Base-by-base conservation (phyloP, 1,140 invertebrate species). In the Lordiphosa mommai region DNA sequence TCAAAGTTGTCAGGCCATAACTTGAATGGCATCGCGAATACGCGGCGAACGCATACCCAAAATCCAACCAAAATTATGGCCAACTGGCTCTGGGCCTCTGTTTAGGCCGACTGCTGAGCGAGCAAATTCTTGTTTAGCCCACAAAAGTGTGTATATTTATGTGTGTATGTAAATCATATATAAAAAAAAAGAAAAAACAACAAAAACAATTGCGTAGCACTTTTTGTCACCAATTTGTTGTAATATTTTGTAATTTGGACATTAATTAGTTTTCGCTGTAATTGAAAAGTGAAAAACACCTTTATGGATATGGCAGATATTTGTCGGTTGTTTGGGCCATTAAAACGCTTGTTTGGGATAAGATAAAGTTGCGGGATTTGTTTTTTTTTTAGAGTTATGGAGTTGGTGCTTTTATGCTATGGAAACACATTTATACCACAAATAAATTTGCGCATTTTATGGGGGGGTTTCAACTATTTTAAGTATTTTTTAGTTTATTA, bases 1-100 rank as follows among this genome's bases (percentile, higher is more conserved):
- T 64, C 71, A 68, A 84, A 61, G 63, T 72, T 61, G 72, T 77
- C 72, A 44, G 56, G 59, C 77, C 77, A 84, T 71, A 71, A 71
- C 61, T 66, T 51, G 72, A 53, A 33, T 20, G 60, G 52, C 52
- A 63, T 63, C 55, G 46, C 44, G 27, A 57, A 49, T 61, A 40
- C 60, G 46, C 30, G 46, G 46, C 30, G 46, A 32, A 48, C 40
- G 17, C 40, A 69, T 69, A 65, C 51, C 46, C 52, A 41, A 12
- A 51, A 53, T 29, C 27, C 40, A 37, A 52, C 64, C 48, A 73
- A 69, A 57, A 65, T 65, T 66, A 69, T 80, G 77, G 67, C 27
- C 37, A 32, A n/a, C 23, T 47, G 56, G 7, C 34, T 55, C 29
- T 20, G 27, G 17, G n/a, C 23, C 37, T 53, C 33, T 32, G n/a